phyloP scores from a whole-genome alignment of 2,888 invertebrate species.

The Entomobrya proxima region DNA sequence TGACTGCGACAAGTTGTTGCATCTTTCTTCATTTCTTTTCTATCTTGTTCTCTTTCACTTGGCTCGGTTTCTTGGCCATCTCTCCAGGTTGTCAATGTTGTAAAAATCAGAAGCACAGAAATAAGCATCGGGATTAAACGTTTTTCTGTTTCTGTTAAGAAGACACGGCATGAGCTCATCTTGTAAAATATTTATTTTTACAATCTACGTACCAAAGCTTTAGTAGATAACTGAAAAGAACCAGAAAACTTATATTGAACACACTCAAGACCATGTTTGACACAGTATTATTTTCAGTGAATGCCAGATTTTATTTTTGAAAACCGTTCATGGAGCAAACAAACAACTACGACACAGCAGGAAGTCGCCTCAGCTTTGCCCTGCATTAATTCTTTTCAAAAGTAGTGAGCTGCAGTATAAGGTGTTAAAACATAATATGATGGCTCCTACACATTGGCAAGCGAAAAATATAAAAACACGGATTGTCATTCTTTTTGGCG shows the following conservation, averaged over 20 bases:
- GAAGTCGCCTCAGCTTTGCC: constrained; percentile 14
- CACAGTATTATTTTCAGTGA: constrained; percentile 28
- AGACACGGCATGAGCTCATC: neutral
- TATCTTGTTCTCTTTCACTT: neutral
- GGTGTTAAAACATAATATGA: too few species aligned
- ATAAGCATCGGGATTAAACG: neutral
- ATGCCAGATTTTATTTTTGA: neutral
- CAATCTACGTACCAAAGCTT: too few species aligned
- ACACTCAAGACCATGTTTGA: neutral
- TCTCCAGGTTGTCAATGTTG: constrained; percentile 32
- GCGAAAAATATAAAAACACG: neutral
- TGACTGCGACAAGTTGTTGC: neutral
- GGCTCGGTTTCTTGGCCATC: neutral
- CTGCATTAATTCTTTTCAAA: neutral
- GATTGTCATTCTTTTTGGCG: neutral
- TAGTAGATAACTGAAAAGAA: too few species aligned
- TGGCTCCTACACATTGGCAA: neutral
- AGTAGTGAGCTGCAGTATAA: too few species aligned
- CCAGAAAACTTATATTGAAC: too few species aligned
- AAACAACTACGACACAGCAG: constrained; percentile 8
- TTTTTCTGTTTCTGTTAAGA: neutral
- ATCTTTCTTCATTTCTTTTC: neutral
- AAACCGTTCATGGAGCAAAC: neutral
- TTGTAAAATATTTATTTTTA: too few species aligned
- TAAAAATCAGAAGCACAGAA: constrained; percentile 23